A percentile compares a stretch with the other conserved stretches of the same genome.
Evolutionary conservation across 2,797 vertebrate genomes (phyloP).

Genomic region (Centropyge bicolor): DNA sequence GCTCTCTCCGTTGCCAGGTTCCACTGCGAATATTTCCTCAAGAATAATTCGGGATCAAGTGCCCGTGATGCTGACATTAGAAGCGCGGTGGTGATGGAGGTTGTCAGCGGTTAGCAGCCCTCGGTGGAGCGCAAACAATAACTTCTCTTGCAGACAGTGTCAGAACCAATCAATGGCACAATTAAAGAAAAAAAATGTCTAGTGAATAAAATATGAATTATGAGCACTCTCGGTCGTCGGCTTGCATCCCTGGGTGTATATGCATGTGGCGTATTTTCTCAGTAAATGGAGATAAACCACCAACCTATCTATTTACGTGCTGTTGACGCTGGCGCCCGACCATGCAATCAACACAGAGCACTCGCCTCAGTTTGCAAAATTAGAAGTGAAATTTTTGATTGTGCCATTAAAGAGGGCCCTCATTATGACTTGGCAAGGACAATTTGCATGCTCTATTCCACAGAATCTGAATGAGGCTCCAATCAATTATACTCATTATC

Average conservation of each 20-base stretch:
- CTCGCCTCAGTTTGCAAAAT: constrained; percentile 65
- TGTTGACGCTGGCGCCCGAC: constrained; percentile 57
- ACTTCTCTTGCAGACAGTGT: constrained; percentile 50
- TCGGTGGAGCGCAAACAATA: constrained; percentile 53
- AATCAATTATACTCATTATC: constrained; percentile 83
- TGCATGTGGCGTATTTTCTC: constrained; percentile 45
- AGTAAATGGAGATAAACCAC: constrained; percentile 56
- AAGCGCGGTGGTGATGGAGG: constrained; percentile 53
- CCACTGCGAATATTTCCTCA: constrained; percentile 56
- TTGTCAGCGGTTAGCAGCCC: constrained; percentile 54
- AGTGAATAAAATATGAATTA: constrained; percentile 63
- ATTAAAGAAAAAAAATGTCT: constrained; percentile 38
- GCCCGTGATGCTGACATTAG: constrained; percentile 57
- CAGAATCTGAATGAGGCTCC: constrained; percentile 79
- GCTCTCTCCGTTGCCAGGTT: constrained; percentile 28
- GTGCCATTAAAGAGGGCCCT: constrained; percentile 77
- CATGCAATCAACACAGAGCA: constrained; percentile 73
- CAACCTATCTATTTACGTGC: constrained; percentile 50
- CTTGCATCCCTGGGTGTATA: constrained; percentile 25
- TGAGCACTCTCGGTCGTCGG: constrained; percentile 32
- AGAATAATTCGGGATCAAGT: constrained; percentile 53
- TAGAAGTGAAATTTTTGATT: constrained; percentile 80
- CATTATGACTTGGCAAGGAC: constrained; percentile 81
- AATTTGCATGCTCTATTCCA: constrained; percentile 83
- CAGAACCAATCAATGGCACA: constrained; percentile 56